Evolutionary conservation across 2,797 vertebrate genomes (phyloP).

Genomic region (Galagoides demidoff): DNA sequence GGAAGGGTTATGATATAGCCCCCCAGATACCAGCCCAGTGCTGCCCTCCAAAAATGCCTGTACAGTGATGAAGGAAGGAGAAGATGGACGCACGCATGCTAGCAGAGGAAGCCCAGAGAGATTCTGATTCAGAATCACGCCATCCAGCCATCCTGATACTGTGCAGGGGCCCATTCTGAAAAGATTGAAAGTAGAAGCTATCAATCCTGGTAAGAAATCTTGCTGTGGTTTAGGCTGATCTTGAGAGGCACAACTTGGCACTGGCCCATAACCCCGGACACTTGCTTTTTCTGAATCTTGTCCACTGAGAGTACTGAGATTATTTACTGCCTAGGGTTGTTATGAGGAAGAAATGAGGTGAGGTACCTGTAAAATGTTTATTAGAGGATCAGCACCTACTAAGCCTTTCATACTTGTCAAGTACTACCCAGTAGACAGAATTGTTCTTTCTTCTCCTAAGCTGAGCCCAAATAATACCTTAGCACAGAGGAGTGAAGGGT

Average conservation of each 20-base stretch:
- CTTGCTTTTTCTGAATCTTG: background rate
- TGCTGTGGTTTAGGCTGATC: background rate
- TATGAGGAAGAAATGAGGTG: background rate
- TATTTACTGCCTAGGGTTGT: background rate
- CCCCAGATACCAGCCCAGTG: background rate
- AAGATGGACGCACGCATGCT: background rate
- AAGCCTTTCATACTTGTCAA: background rate
- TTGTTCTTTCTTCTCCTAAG: background rate
- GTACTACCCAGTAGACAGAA: background rate
- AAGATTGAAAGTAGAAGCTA: background rate
- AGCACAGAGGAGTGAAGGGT: background rate
- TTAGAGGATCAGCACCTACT: background rate
- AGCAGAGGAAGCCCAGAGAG: background rate
- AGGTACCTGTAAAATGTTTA: background rate
- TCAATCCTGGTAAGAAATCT: background rate
- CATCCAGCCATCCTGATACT: background rate
- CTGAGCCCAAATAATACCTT: background rate
- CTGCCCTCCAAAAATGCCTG: background rate
- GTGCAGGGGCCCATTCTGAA: background rate
- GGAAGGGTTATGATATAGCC: background rate
- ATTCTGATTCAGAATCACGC: background rate
- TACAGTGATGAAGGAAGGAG: background rate
- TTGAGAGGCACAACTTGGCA: background rate
- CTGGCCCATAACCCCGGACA: background rate
- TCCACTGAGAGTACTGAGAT: background rate